phyloP scores from a whole-genome alignment of 2,113 vertebrate species.

The Protomyctophum bolini region DNA sequence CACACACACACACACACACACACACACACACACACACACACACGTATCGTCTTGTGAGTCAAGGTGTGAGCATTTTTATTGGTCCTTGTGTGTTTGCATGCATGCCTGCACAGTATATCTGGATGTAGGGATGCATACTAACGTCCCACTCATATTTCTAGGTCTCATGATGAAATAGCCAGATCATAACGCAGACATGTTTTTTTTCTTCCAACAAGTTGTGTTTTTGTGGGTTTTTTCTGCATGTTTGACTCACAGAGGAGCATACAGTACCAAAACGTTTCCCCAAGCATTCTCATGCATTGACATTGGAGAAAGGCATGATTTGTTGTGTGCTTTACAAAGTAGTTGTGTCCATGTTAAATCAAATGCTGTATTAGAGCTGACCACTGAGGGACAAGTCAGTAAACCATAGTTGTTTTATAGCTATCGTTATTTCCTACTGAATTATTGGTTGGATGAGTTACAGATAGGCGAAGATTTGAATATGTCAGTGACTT shows the following conservation, averaged over 20 bases:
- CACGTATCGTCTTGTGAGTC: too few species aligned
- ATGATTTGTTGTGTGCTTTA: conserved; percentile 47
- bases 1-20: too few species aligned
- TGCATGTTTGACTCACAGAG: background rate
- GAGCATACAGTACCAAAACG: background rate
- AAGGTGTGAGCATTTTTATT: too few species aligned
- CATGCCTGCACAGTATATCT: background rate
- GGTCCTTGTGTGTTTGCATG: background rate
- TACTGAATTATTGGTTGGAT: conserved; percentile 32
- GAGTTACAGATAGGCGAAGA: conserved; percentile 32
- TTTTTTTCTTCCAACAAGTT: background rate
- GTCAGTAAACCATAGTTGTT: conserved; percentile 43
- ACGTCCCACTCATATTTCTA: background rate
- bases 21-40: too few species aligned
- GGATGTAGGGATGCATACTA: background rate
- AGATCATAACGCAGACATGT: background rate
- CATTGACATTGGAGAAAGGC: conserved; percentile 14
- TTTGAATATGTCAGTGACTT: conserved; percentile 42
- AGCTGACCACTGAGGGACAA: conserved; percentile 50
- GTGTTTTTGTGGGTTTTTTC: background rate
- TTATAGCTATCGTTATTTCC: conserved; percentile 44
- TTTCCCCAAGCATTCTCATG: background rate
- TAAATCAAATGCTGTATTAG: conserved; percentile 39
- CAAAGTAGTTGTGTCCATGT: conserved; percentile 41
- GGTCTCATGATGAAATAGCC: background rate